Conservation (phyloP, 2,888 invertebrate genomes). For the Epistrophella euchroma region DNA sequence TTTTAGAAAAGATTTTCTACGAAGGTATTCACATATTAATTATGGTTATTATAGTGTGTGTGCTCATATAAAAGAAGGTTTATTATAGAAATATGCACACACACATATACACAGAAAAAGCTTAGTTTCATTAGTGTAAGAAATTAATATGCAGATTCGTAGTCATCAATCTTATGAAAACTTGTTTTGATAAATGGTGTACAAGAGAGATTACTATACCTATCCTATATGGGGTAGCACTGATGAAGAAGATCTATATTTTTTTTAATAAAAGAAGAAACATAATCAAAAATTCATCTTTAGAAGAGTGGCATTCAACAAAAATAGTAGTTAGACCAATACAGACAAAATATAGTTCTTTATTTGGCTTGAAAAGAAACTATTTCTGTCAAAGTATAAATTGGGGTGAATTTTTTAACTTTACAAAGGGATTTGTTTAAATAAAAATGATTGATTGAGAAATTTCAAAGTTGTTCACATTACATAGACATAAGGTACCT, state of each 20-base stretch:
- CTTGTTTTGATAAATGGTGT: slow-evolving; percentile 22
- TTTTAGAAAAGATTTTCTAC: slow-evolving; percentile 21
- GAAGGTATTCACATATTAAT: background rate
- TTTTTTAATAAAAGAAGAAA: too few species aligned
- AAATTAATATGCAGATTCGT: slow-evolving; percentile 36
- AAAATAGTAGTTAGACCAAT: too few species aligned
- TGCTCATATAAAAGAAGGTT: background rate
- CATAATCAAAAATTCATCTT: too few species aligned
- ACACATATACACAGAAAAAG: background rate
- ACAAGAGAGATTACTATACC: background rate
- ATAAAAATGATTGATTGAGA: too few species aligned
- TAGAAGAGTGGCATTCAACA: too few species aligned
- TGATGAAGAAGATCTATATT: background rate
- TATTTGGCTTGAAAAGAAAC: too few species aligned
- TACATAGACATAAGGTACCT: too few species aligned
- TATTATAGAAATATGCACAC: background rate
- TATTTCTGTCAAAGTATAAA: too few species aligned
- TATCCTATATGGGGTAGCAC: background rate
- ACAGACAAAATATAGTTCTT: too few species aligned
- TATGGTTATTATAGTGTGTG: background rate
- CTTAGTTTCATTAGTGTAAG: slow-evolving; percentile 37
- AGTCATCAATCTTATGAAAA: slow-evolving; percentile 11
- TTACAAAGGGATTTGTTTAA: too few species aligned
- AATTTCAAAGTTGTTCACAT: too few species aligned
- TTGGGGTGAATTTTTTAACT: too few species aligned